Base-by-base conservation (phyloP, 2,113 vertebrate genomes). In the Phodopus roborovskii region DNA sequence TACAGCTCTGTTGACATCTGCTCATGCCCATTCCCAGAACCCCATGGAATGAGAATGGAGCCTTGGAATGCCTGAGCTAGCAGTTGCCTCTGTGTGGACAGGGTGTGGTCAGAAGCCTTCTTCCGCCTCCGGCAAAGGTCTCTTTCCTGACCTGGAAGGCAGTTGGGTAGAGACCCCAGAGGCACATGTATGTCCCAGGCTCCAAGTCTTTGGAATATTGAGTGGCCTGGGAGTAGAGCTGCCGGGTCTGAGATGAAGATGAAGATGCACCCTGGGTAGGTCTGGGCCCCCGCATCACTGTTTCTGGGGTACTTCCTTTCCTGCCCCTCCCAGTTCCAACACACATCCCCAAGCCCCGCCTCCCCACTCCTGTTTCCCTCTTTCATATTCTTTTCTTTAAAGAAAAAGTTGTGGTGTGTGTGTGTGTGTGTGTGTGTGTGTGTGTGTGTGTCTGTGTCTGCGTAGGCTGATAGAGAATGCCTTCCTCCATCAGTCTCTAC, bases 81-180 rank as follows among this genome's bases (percentile, higher is more conserved):
- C 36, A 2, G 20, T 6, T 0, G 39, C 66, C 66, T 66, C 9
- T 50, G 73, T 58, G 77, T 28, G 48, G 26, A 9, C 0, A 15
- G 64, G n/a, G 36, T 12, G 6, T 26, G 7, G 1, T 48, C 58
- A 78, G 28, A 16, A 19, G 42, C 13, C 30, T 45, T 79, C 39
- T 36, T 79, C 8, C n/a, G 7, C 39, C 42, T 79, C 8, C n/a
- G 7, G 2, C 2, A 45, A 75, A 71, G 17, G 42, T 20, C 56
- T 22, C 5, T 71, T 39, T 20, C 24, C 22, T 75, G 48, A 8
- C 56, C 26, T 22, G 7, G 53, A 48, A 20, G 53, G 58, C 42
- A 50, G 10, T 22, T 17, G 45, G 12, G 13, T 64, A 66, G 39
- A 60, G 36, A 42, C 2, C 13, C 56, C 71, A 19, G 4, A 45